Evolutionary conservation across 2,113 vertebrate genomes (phyloP), one percentile per base, ranked within the genome.

Genomic region (Euleptes europaea): DNA sequence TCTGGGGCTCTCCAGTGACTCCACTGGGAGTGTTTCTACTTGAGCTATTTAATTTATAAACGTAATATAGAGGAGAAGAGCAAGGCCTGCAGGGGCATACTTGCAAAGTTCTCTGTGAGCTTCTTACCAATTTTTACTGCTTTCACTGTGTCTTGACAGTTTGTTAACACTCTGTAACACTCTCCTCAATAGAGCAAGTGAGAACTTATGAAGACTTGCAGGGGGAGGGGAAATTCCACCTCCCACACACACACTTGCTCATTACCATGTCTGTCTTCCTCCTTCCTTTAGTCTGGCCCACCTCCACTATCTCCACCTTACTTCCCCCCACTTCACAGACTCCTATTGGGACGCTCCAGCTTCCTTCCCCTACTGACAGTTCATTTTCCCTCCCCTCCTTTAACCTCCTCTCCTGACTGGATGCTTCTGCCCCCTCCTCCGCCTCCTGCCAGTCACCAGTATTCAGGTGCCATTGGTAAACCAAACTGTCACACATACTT

Each of bases 371-470:
- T 63, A 76, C 11, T 54, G 17, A 3, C 15, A 19, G 88, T 80
- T 71, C 14, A 0, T 26, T 73, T 17, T 26, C 70, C 87, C 89
- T 90, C 83, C 86, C 10, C 92, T 88, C 87, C 90, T 76, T 82
- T 54, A 17, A 33, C 80, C 7, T 57, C 54, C 84, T 60, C 83
- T 89, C 88, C 89, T 88, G 91, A 78, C 70, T 90, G 19, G 86
- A 87, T 88, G 77, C 91, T 93, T 93, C 89, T 94, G 92, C 93
- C 88, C 86, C 81, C 91, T 91, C n/a, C n/a, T n/a, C n/a, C n/a
- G n/a, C 2, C 57, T 23, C 21, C 21, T 23, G 57, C 1, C 57
- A 60, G 57, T 21, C 57, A 60, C 51, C 15, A 54, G 15, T 19
- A 54, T 54, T 54, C 51, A 54, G 15, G 17, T 15, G 14, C 15